These are phyloP conservation scores for Hydropsyche betteni DNA, from an alignment of 2,888 invertebrate genomes.

Conservation along the genomic window DNA sequence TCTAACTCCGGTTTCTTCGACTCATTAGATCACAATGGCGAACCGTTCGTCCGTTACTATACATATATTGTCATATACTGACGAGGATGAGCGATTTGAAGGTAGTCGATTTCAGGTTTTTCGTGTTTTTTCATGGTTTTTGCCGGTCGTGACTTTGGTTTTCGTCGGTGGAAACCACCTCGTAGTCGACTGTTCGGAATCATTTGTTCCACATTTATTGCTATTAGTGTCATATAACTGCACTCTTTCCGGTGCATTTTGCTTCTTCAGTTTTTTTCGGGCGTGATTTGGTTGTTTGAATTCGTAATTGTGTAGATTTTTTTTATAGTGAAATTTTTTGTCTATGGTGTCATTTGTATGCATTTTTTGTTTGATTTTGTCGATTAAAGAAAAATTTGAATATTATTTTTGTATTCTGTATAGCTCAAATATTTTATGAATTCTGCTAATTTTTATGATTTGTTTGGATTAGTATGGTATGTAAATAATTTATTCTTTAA, in stretches of 20 bases:
- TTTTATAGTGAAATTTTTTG: neutral
- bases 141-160: neutral
- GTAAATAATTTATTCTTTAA: no score
- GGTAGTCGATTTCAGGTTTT: no score
- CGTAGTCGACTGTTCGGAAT: neutral
- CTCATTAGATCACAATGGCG: conserved; percentile 22
- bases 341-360: neutral
- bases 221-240: conserved; percentile 29
- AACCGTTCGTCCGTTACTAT: no score
- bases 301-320: neutral
- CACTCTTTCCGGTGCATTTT: neutral
- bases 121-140: no score
- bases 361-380: conserved; percentile 3
- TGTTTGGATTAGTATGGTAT: no score
- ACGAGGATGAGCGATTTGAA: no score
- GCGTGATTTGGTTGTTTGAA: neutral
- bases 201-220: conserved; percentile 14
- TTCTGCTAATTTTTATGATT: no score
- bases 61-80: no score
- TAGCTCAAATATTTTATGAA: no score
- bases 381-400: neutral
- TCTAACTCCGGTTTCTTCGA: neutral
- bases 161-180: neutral
- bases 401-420: no score
- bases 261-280: neutral